A percentile compares a stretch with the other conserved stretches of the same genome.
phyloP scores from a whole-genome alignment of 2,113 vertebrate genomes.

The Alligator mississippiensis region DNA sequence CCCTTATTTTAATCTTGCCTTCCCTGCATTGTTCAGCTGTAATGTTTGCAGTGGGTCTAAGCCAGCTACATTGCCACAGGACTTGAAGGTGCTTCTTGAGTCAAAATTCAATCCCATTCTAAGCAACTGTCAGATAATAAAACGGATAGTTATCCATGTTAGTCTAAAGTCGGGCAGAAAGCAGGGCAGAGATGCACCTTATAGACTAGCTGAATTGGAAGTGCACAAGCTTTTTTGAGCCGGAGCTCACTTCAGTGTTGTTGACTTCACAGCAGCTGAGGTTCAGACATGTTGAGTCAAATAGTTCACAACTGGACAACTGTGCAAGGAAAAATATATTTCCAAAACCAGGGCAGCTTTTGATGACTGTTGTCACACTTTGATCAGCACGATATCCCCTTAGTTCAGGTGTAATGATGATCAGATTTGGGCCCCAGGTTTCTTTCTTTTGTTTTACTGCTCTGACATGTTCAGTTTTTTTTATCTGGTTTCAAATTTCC shows the following conservation, averaged over 20 bases:
- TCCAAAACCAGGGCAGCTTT: background rate
- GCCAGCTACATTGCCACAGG: no score
- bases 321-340: background rate
- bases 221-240: no score
- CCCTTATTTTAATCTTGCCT: slow-evolving; percentile 33
- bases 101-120: no score
- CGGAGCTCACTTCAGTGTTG: background rate
- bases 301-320: background rate
- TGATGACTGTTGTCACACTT: background rate
- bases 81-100: no score
- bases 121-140: no score
- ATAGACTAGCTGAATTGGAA: no score
- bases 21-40: background rate
- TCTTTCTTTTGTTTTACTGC: background rate
- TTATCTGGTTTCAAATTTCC: slow-evolving; percentile 39
- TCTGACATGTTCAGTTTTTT: background rate
- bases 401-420: background rate
- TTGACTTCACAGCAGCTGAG: background rate
- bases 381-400: background rate
- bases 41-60: no score
- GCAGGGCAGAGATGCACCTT: no score
- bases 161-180: no score
- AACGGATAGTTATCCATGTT: no score
- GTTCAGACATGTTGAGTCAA: background rate
- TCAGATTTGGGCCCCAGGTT: background rate